phyloP scores from a whole-genome alignment of 2,797 vertebrate genomes.

The Chiroxiphia lanceolata region DNA sequence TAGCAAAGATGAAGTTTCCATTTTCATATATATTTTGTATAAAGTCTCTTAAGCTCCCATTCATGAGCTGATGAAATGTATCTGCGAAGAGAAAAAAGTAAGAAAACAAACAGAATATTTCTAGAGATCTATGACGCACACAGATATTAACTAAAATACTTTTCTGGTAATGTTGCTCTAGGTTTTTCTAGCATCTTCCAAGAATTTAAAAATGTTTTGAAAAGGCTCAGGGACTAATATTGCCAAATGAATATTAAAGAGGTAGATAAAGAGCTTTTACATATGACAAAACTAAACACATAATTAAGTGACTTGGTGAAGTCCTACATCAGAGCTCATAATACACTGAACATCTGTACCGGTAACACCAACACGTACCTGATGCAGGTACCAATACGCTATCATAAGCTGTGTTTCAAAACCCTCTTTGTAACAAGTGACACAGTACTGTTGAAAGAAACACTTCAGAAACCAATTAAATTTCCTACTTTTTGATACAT shows the following conservation, averaged over 20 bases:
- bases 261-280: neutral
- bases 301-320: neutral
- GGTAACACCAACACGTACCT: neutral
- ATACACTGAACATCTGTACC: neutral
- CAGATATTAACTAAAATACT: neutral
- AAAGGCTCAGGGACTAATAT: neutral
- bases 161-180: neutral
- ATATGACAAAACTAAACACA: neutral
- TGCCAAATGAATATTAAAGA: neutral
- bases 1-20: slow-evolving; percentile 88
- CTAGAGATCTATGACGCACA: neutral
- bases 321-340: neutral
- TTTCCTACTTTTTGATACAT: neutral
- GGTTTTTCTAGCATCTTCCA: neutral
- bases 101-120: slow-evolving; percentile 7
- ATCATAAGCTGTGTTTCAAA: neutral
- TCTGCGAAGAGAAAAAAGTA: slow-evolving; percentile 40
- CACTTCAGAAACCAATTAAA: neutral
- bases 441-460: neutral
- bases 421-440: neutral
- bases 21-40: slow-evolving; percentile 51
- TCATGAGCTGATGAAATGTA: slow-evolving; percentile 22
- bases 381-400: neutral
- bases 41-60: slow-evolving; percentile 68
- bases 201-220: neutral